Base-by-base conservation (phyloP, 1,140 invertebrate genomes). In the Drosophila grimshawi region DNA sequence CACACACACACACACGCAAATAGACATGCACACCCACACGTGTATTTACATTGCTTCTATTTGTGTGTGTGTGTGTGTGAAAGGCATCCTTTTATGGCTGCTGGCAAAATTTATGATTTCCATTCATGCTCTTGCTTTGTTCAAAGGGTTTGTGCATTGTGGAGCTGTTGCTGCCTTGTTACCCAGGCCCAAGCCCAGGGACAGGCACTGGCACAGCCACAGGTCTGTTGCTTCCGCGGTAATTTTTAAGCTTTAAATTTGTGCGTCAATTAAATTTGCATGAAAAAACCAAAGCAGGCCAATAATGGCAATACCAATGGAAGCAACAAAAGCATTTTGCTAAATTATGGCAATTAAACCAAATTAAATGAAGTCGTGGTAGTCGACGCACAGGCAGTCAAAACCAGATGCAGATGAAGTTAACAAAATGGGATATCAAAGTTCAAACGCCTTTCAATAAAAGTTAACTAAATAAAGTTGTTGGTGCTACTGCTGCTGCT, bases 101-200 rank as follows among this genome's bases (percentile, higher is more conserved):
- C 80, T 85, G 80, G 83, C 85, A 81, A 89, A 85, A 88, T 89
- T 89, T 88, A 88, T 88, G 83, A 83, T 83, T 88, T 83, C 85
- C 72, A 81, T 74, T 77, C 80, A 83, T 76, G 59, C 39, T 55
- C 48, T 66, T 57, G 60, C 76, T 82, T 85, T 86, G 82, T 85
- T 78, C 74, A 76, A 88, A 82, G 85, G 85, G 88, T 89, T 86
- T 71, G 61, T 88, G 66, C 81, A 76, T 79, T 82, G 76, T 79
- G 64, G 65, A 66, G 49, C 76, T 81, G 10, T 32, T 32, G 5
- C 41, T 45, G 55, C 43, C 51, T 19, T 29, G 27, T 39, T 39
- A 46, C 63, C 52, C 30, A 8, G 7, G 2, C 32, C 2, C 27
- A 41, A 5, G 8, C 53, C 8, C 19, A 29, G 30, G 19, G 0